These are phyloP conservation scores for Excalfactoria chinensis DNA, from an alignment of 2,113 vertebrate species.

Conservation along the genomic window DNA sequence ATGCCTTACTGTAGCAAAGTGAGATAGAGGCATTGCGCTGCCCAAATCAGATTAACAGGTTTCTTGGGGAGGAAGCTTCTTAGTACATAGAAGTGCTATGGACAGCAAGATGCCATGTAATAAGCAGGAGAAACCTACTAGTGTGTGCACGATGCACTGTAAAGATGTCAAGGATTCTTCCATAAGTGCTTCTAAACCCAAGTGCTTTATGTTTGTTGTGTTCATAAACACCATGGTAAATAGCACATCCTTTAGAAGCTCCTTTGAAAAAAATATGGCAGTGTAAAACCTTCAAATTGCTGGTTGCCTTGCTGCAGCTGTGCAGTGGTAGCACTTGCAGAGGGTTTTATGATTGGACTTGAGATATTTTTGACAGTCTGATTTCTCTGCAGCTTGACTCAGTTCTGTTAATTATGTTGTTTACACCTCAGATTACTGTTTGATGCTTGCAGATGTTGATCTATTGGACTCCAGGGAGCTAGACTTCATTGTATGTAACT, in stretches of 20 bases:
- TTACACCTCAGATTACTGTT: constrained; percentile 4
- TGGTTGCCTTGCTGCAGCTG: not conserved
- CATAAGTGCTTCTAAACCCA: constrained; percentile 56
- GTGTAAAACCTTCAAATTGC: not conserved
- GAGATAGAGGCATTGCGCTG: not conserved
- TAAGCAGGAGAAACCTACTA: not conserved
- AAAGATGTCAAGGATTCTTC: not conserved
- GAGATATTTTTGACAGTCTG: not conserved
- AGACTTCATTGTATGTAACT: constrained; percentile 4
- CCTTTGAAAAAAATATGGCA: not conserved
- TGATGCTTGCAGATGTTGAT: constrained; percentile 1
- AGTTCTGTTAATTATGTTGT: constrained; percentile 13
- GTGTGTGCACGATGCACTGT: not conserved
- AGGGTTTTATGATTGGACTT: not conserved
- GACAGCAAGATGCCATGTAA: not conserved
- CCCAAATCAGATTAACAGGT: not conserved
- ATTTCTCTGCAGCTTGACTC: not conserved
- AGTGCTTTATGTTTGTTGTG: constrained; percentile 43
- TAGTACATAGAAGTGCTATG: not conserved
- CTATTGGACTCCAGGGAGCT: not conserved
- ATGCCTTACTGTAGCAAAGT: constrained; percentile 50
- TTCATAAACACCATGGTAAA: not conserved
- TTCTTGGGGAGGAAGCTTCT: constrained; percentile 48
- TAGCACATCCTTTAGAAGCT: not conserved
- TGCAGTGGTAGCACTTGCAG: not conserved